Conservation (phyloP, 2,113 vertebrate genomes). For the Hippopotamus amphibius region DNA sequence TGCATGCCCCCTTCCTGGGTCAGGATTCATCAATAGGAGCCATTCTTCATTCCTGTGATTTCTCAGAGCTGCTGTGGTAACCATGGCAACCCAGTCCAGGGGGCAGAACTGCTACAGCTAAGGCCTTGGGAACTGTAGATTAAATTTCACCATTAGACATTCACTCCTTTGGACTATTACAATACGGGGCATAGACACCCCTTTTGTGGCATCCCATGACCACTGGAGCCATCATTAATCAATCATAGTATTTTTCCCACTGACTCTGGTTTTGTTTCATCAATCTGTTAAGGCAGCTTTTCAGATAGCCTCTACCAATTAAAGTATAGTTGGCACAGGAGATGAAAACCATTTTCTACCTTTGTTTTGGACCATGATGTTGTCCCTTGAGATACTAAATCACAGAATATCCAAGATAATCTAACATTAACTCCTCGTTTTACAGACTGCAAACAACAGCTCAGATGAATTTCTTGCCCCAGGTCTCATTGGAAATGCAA, state of each 20-base stretch:
- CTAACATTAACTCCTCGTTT: neutral
- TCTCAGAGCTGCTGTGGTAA: constrained; percentile 60
- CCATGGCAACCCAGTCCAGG: constrained; percentile 37
- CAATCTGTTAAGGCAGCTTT: neutral
- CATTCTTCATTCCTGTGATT: constrained; percentile 79
- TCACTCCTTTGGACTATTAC: constrained; percentile 37
- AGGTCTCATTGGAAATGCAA: constrained; percentile 7
- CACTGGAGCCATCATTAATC: neutral
- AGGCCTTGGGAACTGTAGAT: constrained; percentile 39
- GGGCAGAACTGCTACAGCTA: constrained; percentile 42
- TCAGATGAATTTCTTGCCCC: neutral
- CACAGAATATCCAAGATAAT: neutral
- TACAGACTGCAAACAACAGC: neutral
- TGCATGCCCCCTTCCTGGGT: neutral
- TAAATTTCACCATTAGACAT: constrained; percentile 62
- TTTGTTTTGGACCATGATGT: constrained; percentile 5
- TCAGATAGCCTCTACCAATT: neutral
- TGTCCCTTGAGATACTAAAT: neutral
- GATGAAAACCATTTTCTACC: neutral
- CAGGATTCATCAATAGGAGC: constrained; percentile 75
- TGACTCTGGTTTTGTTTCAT: neutral
- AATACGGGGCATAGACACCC: neutral
- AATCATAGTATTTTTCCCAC: neutral
- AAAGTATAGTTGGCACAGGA: neutral
- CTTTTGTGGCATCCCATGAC: neutral